phyloP scores from a whole-genome alignment of 2,797 vertebrate species.

The Nannoperca australis region DNA sequence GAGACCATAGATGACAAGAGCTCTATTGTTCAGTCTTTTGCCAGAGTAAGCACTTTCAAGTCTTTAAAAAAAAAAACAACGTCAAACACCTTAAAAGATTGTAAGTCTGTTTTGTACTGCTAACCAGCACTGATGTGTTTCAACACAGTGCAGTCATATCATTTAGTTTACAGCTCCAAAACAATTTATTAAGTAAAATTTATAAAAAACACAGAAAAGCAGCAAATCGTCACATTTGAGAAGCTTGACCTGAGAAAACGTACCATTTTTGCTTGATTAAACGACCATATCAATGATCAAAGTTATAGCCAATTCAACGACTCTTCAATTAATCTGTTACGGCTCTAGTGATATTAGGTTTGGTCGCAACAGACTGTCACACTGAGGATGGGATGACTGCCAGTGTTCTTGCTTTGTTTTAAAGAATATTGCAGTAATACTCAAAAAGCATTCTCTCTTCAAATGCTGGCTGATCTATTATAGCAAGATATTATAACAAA shows the following conservation, averaged over 20 bases:
- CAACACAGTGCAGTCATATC: too few relatives aligned
- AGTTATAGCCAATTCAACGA: background rate
- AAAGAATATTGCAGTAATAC: background rate
- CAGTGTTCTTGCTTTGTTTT: background rate
- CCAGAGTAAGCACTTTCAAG: too few relatives aligned
- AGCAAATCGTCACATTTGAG: background rate
- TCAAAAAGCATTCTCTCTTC: background rate
- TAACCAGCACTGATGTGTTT: too few relatives aligned
- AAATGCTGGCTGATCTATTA: background rate
- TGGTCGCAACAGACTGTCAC: background rate
- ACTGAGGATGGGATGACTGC: background rate
- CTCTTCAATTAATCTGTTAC: background rate
- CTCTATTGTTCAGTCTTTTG: too few relatives aligned
- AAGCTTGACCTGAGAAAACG: background rate
- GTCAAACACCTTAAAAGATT: too few relatives aligned
- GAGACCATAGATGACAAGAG: too few relatives aligned
- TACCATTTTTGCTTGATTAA: background rate
- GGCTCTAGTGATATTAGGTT: background rate
- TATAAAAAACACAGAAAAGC: background rate
- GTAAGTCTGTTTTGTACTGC: too few relatives aligned
- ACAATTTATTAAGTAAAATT: background rate
- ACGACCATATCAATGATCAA: background rate
- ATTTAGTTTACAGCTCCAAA: too few relatives aligned
- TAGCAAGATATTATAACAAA: background rate
- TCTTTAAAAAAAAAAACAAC: too few relatives aligned